Base-by-base conservation (phyloP, 2,797 vertebrate genomes). In the Hippoglossus hippoglossus region DNA sequence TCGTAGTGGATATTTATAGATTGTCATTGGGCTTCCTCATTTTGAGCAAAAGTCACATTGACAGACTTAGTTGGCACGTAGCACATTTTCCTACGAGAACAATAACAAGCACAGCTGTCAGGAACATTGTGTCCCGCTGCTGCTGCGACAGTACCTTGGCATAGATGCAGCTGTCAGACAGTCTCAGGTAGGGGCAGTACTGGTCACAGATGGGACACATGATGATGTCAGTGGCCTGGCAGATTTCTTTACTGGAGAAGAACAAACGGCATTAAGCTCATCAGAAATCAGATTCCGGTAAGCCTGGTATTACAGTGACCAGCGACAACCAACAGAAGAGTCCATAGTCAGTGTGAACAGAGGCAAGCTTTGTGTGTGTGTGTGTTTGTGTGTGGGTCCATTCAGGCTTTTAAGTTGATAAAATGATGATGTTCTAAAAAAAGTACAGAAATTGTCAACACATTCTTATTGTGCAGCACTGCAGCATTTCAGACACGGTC, bases 181-280 rank as follows among this genome's bases (percentile, higher is more conserved):
- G 81, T 61, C 93, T 96, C 95, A 96, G 95, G 93, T 96, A 97
- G 15, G 96, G 96, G 85, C 97, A 98, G 85, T 97, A 96, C 91
- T 97, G 95, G 88, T 98, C 97, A 86, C 97, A 98, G 85, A 97
- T 96, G 75, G 97, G 97, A 84, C 97, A 98, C 97, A 98, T 98
- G 80, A 97, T 95, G 87, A 96, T 94, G 70, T 97, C 95, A 65
- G 94, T 95, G 69, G 96, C 95, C 92, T 96, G 96, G 92, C 97
- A 98, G 93, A 98, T 96, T 95, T 98, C 97, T 96, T 97, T 97
- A 94, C 97, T 98, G 93, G 67, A 95, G 91, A 88, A 0, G 0
- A 24, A 71, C 19, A 71, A 65, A 77, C 56, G 85, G 83, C 47
- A 59, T 53, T 73, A 15, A 63, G 21, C 19, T 58, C n/a, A 53